Base-by-base conservation (phyloP, 2,888 invertebrate genomes). In the Stenodera caucasica region DNA sequence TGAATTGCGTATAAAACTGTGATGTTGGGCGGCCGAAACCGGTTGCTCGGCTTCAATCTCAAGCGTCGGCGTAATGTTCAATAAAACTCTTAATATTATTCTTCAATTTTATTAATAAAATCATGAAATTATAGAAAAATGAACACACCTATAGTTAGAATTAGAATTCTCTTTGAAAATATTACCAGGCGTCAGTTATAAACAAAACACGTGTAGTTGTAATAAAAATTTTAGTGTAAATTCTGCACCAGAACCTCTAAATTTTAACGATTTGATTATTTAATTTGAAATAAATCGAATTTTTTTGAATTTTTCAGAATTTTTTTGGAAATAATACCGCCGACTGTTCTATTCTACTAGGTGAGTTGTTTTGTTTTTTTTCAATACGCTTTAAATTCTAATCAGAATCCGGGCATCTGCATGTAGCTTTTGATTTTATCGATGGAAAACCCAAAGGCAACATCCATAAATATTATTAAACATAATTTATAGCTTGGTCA, bases 401-500 rank as follows among this genome's bases (percentile, higher is more conserved):
- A 21, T 18, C 21, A 18, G 21, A 45, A 21, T 12, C 11, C 12
- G 9, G 5, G 12, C 18, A 11, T 45, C 4, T 45, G 12, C 11
- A 21, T 14, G 14, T 14, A 35, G 14, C 58, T 55, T 51, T 30
- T 2, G 53, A 33, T 53, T 37, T 26, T 30, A 32, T 23, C 30
- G 18, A 5, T 8, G 75, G 75, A 75, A 69, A 73, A 74, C 74
- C 74, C 72, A 76, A 73, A 77, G 76, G 75, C 76, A 73, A 64
- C 66, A 69, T 70, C 70, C 77, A 75, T 80, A 80, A 80, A 80
- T 79, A 79, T 77, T 79, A 78, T 75, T 74, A 76, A 76, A 76
- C 73, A 75, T 79, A 79, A 80, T 80, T 80, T 80, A 80, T 75
- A 72, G 71, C 74, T 75, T 64, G 70, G 73, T 72, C 72, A 73